Percentiles rank a stretch among this genome's conserved stretches.
Conservation (phyloP, 2,888 invertebrate species). For the Eurois occulta region DNA sequence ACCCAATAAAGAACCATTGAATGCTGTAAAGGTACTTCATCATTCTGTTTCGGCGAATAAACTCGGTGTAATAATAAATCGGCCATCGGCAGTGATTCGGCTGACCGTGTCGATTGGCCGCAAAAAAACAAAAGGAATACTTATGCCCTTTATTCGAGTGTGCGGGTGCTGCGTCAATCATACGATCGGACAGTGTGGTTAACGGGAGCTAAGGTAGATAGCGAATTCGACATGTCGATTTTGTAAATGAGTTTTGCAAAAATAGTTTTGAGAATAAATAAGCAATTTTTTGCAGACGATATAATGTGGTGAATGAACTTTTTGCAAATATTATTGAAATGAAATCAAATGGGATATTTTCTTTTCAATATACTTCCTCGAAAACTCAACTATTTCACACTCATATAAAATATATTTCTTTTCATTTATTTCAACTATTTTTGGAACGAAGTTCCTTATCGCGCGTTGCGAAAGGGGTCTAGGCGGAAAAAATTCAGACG, state of each 20-base stretch:
- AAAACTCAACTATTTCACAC: too few relatives aligned
- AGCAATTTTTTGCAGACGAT: background rate
- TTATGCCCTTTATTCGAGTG: slow-evolving; percentile 69
- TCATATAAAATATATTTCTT: too few relatives aligned
- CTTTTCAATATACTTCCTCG: too few relatives aligned
- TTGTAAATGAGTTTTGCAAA: background rate
- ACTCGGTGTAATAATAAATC: slow-evolving; percentile 77
- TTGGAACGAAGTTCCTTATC: too few relatives aligned
- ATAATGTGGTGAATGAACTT: background rate
- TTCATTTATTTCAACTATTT: too few relatives aligned
- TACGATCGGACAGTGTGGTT: slow-evolving; percentile 58
- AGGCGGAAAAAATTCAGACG: too few relatives aligned
- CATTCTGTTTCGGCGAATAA: slow-evolving; percentile 75
- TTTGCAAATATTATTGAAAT: too few relatives aligned
- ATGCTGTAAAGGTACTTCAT: slow-evolving; percentile 52
- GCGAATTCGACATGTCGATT: slow-evolving; percentile 35
- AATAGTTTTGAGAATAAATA: background rate
- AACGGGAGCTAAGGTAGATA: slow-evolving; percentile 39
- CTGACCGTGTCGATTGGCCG: slow-evolving; percentile 68
- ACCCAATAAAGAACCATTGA: slow-evolving; percentile 59
- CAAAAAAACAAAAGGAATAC: slow-evolving; percentile 74
- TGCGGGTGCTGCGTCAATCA: slow-evolving; percentile 80
- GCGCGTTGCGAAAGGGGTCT: too few relatives aligned
- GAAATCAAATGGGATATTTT: too few relatives aligned
- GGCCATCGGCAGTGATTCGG: slow-evolving; percentile 69